A percentile compares a stretch with the other conserved stretches of the same genome.
Evolutionary conservation across 2,113 vertebrate genomes (phyloP).

Genomic region (Antechinus flavipes): DNA sequence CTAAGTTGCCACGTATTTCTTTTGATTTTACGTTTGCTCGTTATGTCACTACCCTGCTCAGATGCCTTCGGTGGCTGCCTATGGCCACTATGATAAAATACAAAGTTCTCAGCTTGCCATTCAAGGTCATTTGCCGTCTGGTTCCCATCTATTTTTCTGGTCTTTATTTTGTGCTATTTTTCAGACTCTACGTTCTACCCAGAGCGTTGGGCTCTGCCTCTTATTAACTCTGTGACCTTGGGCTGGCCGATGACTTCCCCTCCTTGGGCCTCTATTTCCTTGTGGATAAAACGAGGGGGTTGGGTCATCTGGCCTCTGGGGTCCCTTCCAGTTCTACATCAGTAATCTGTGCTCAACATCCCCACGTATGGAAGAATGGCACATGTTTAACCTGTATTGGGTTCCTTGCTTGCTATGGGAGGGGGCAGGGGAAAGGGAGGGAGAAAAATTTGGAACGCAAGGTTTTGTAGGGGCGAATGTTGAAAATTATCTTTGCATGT

Average conservation of each 20-base stretch:
- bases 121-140: background rate
- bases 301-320: background rate
- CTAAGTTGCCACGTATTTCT: background rate
- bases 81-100: background rate
- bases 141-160: background rate
- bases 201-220: background rate
- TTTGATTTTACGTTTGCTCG: conserved; percentile 1
- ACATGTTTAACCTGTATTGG: too few relatives aligned
- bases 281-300: background rate
- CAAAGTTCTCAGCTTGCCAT: background rate
- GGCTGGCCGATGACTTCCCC: background rate
- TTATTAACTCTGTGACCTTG: background rate
- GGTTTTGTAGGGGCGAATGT: too few relatives aligned
- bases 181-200: background rate
- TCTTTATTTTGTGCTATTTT: background rate
- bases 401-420: too few relatives aligned
- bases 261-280: background rate
- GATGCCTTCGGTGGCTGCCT: background rate
- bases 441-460: too few relatives aligned
- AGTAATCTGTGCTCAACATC: background rate
- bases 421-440: too few relatives aligned
- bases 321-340: background rate
- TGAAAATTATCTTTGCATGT: too few relatives aligned
- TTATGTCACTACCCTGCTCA: background rate
- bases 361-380: too few relatives aligned